These are phyloP conservation scores for Campoletis sonorensis DNA, from an alignment of 1,140 invertebrate species.

Conservation along the genomic window DNA sequence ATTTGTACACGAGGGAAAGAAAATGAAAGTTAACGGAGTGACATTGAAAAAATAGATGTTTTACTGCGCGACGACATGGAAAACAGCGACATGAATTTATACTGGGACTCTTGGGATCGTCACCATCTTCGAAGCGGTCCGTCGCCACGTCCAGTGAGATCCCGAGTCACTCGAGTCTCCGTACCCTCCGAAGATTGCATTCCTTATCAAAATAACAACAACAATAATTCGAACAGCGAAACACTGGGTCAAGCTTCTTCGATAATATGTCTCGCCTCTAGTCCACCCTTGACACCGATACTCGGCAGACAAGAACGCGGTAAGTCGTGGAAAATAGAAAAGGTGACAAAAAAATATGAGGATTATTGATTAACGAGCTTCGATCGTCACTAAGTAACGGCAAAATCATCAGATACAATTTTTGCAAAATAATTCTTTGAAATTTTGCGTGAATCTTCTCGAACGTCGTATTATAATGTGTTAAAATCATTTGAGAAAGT, in stretches of 20 bases:
- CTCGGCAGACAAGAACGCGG: constrained; percentile 73
- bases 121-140: constrained; percentile 76
- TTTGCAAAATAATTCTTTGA: too few relatives aligned
- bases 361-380: too few relatives aligned
- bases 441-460: too few relatives aligned
- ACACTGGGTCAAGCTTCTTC: constrained; percentile 69
- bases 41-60: constrained; percentile 76
- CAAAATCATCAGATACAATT: too few relatives aligned
- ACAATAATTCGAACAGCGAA: constrained; percentile 69
- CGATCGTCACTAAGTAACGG: too few relatives aligned
- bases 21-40: too few relatives aligned
- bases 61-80: constrained; percentile 80
- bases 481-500: too few relatives aligned
- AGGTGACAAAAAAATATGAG: not conserved
- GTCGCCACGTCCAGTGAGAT: constrained; percentile 79
- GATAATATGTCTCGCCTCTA: constrained; percentile 70
- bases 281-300: constrained; percentile 82
- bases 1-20: not conserved
- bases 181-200: constrained; percentile 81
- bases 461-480: too few relatives aligned
- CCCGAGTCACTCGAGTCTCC: constrained; percentile 76
- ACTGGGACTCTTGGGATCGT: constrained; percentile 96
- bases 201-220: constrained; percentile 75
- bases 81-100: constrained; percentile 82
- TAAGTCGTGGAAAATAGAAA: constrained; percentile 54